Evolutionary conservation across 2,113 vertebrate species (phyloP), one percentile per base, ranked within the genome.

Genomic region (Atractosteus spatula): DNA sequence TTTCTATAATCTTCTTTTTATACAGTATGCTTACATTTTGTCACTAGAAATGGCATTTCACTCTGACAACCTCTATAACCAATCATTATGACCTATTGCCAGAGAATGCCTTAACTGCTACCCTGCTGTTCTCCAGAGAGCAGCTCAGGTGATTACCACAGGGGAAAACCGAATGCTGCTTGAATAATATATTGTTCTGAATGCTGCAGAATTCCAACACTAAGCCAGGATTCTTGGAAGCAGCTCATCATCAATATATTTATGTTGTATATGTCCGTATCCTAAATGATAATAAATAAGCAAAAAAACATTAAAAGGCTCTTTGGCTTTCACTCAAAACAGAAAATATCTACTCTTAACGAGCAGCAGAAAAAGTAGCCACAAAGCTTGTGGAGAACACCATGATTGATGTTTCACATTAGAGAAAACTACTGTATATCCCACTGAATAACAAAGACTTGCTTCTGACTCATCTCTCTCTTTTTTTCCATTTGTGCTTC

Each of bases 311-410:
- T 72, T 68, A 66, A 55, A 77, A 73, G 81, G 75, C 75, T 84
- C 77, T 77, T 78, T 71, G 79, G 81, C 79, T 85, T 88, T 75
- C 74, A 81, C 80, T 77, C 57, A 78, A 82, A 79, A 82, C 82
- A 89, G 83, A 84, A 87, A 84, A 85, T 87, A 84, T 83, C 76
- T 81, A 80, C 81, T 84, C 85, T 88, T 88, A 90, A 89, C 85
- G 83, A 86, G 83, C 63, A 45, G 74, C 76, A 71, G 82, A 88
- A 81, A 89, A 83, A 79, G 78, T 79, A 77, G 71, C 71, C 76
- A 44, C 14, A 74, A 71, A 70, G 75, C 68, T 77, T 47, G 71
- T 65, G 69, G 79, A 77, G 74, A 78, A 76, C 69, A 16, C 64
- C 68, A 67, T 88, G 87, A 88, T 85, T 86, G 80, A 89, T 89